Evolutionary conservation across 2,113 vertebrate species (phyloP), one percentile per base, ranked within the genome.

Genomic region (Bufo gargarizans): DNA sequence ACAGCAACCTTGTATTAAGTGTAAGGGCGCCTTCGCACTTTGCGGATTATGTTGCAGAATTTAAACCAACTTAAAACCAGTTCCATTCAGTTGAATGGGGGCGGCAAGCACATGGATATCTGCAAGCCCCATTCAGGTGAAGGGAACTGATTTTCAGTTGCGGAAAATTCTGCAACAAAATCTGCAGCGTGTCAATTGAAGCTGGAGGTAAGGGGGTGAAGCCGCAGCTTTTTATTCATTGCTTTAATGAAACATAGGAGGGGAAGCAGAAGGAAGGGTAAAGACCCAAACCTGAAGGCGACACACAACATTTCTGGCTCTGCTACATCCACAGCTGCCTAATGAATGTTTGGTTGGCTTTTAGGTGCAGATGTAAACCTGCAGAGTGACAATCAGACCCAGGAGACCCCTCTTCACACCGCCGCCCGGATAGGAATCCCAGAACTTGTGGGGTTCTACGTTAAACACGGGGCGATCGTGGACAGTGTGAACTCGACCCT

Each of bases 371-470:
- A 97, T 0, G 92, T 99, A 90, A 97, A 97, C 90, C 92, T 94
- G 84, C 94, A 92, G 87, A 95, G 96, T 63, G 92, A 97, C 83
- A 97, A 97, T 90, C 94, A 94, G 4, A 95, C 97, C 0, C 95
- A 97, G 89, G 97, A 97, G 90, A 97, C 97, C 0, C 97, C 98
- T 16, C 89, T 99, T 72, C 98, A 99, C 87, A 94, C 92, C 0
- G 97, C 91, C 0, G 96, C 96, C 0, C 96, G 97, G 17, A 94
- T 95, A 0, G 98, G 98, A 3, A 20, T 97, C 65, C 93, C 97
- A 0, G 97, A 98, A 91, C 94, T 98, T 1, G 95, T 94, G 79
- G 95, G 94, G 49, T 96, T 99, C 79, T 99, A 98, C 0, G 88
- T 97, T 88, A 89, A 94, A 7, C 94, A 97, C 0, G 96, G 97